Evolutionary conservation across 2,797 vertebrate genomes (phyloP).

Genomic region (Intellagama lesueurii): DNA sequence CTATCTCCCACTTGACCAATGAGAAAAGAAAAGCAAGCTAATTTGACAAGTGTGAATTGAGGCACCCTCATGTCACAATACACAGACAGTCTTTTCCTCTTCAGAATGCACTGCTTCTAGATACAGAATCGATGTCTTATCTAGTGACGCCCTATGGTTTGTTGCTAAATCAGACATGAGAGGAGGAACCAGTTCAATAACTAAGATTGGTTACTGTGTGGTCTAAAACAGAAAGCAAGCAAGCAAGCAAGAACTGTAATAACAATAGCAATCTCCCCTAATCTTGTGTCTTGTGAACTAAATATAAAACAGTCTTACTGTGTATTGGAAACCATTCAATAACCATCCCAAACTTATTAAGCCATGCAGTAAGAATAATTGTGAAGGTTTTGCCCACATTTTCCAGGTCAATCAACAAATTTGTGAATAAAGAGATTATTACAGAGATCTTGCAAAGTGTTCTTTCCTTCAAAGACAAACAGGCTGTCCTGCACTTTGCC

Average conservation of each 20-base stretch:
- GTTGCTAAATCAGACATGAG: not conserved
- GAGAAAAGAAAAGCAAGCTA: too few species aligned
- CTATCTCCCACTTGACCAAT: too few species aligned
- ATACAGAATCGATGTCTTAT: too few species aligned
- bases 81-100: too few species aligned
- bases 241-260: not conserved
- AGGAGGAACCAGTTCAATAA: not conserved
- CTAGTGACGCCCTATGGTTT: not conserved
- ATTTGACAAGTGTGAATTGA: too few species aligned
- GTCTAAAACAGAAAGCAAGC: not conserved
- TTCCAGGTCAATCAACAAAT: not conserved
- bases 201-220: too few species aligned
- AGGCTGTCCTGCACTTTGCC: not conserved
- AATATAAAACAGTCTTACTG: not conserved
- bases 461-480: not conserved
- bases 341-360: not conserved
- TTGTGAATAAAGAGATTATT: not conserved
- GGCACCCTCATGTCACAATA: too few species aligned
- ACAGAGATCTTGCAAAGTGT: not conserved
- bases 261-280: not conserved
- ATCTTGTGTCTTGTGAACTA: not conserved
- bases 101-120: too few species aligned
- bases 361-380: not conserved
- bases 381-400: not conserved
- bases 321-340: not conserved